Evolutionary conservation across 1,140 invertebrate species (phyloP).

Genomic region (Temnothorax nylanderi): DNA sequence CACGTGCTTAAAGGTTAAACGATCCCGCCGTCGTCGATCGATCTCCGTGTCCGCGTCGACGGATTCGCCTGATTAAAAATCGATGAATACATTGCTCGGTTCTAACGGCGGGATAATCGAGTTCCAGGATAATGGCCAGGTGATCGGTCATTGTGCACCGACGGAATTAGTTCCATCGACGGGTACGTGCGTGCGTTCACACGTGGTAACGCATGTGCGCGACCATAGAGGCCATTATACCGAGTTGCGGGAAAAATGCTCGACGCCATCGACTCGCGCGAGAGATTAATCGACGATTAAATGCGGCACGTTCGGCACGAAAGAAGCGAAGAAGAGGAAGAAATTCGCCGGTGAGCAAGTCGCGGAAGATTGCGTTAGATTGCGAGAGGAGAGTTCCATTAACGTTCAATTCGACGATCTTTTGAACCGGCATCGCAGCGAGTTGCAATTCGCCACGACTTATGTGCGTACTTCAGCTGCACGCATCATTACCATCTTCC

Average conservation of each 20-base stretch:
- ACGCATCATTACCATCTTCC: neutral
- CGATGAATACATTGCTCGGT: neutral
- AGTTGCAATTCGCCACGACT: neutral
- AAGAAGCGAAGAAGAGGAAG: neutral
- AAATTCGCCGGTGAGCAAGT: neutral
- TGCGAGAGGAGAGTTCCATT: slow-evolving; percentile 17
- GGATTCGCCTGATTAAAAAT: slow-evolving; percentile 34
- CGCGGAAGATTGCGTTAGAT: slow-evolving; percentile 6
- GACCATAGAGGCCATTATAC: neutral
- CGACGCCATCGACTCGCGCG: neutral
- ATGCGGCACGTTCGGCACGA: neutral
- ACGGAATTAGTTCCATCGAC: slow-evolving; percentile 21
- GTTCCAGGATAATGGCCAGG: slow-evolving; percentile 5
- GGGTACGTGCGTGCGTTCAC: neutral
- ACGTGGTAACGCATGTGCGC: slow-evolving; percentile 24
- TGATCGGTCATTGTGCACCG: neutral
- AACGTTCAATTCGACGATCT: slow-evolving; percentile 25
- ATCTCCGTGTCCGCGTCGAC: neutral
- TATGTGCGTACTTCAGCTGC: neutral
- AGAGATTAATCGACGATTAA: neutral
- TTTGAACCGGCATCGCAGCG: slow-evolving; percentile 9
- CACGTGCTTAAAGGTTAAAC: slow-evolving; percentile 56
- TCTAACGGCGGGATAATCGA: slow-evolving; percentile 39
- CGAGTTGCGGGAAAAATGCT: neutral
- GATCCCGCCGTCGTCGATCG: slow-evolving; percentile 19